Evolutionary conservation across 2,113 vertebrate species (phyloP), one percentile per base, ranked within the genome.

Genomic region (Sinocyclocheilus grahami): DNA sequence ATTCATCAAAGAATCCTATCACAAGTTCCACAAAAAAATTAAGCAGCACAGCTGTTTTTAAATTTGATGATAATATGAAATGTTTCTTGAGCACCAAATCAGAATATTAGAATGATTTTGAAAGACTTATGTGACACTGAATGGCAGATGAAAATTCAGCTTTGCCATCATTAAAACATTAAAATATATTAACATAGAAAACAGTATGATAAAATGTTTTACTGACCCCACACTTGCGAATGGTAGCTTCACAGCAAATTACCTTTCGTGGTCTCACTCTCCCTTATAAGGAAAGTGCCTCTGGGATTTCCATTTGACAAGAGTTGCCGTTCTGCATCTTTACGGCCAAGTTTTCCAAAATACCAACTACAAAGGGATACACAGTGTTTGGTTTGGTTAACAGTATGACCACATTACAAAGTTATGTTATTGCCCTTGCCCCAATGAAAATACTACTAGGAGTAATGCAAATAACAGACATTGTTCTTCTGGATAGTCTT

Each of bases 191-290:
- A 65, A 74, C 71, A 42, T 42, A 42, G 7, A 42, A 37, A 42
- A 42, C 7, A 46, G 20, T n/a, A 74, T 4, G 5, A 12, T n/a
- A 74, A 72, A 37, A 74, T 3, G 22, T 72, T 37, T 72, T 42
- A 72, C 42, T n/a, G 74, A 76, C 42, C 37, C 22, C n/a, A 76
- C 48, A 53, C 42, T 48, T 10, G 7, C 6, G 0, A 77, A 77
- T 51, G 46, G 74, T 18, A 51, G 4, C 22, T 22, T 46, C 24
- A 48, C 39, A 55, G 62, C 58, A 33, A 42, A 87, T 86, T 95
- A 99, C 98, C 98, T 99, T 99, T 99, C 95, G 98, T 99, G 94
- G 98, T 99, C 96, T 99, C 98, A 1, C 98, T 99, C 93, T 99
- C 98, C 42, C 98, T 97, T 92, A 99, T 99, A 91, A 99, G 96